phyloP scores from a whole-genome alignment of 2,888 invertebrate species.

The Toxonevra muliebris region DNA sequence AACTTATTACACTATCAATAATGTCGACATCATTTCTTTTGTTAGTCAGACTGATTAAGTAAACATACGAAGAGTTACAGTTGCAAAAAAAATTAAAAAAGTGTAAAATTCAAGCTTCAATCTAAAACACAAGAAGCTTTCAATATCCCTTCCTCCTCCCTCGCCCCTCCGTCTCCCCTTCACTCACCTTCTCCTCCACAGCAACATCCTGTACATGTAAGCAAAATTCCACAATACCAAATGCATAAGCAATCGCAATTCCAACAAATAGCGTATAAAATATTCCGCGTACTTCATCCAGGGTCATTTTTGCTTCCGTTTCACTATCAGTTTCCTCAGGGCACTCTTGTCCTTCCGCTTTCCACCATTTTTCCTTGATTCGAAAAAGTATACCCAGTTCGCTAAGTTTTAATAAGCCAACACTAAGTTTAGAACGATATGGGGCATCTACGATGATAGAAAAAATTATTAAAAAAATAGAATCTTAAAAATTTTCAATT shows the following conservation, averaged over 20 bases:
- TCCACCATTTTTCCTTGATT: constrained; percentile 94
- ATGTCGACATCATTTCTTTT: too few relatives aligned
- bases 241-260: constrained; percentile 73
- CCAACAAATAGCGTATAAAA: constrained; percentile 85
- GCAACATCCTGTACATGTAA: constrained; percentile 82
- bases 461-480: not conserved
- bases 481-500: not conserved
- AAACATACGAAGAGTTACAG: too few relatives aligned
- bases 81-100: too few relatives aligned
- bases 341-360: constrained; percentile 4
- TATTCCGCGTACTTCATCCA: constrained; percentile 84
- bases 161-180: not conserved
- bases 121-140: too few relatives aligned
- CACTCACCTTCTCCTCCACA: constrained; percentile 76
- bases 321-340: constrained; percentile 41
- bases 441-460: constrained; percentile 64
- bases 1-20: too few relatives aligned
- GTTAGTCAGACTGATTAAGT: too few relatives aligned
- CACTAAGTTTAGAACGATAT: constrained; percentile 82
- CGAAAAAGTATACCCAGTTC: constrained; percentile 83
- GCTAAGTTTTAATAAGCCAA: constrained; percentile 89
- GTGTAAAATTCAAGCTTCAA: too few relatives aligned
- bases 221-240: constrained; percentile 86
- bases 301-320: constrained; percentile 49
- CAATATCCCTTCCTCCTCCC: too few relatives aligned